A percentile compares a stretch with the other conserved stretches of the same genome.
phyloP scores from a whole-genome alignment of 2,113 vertebrate species.

The Oplegnathus fasciatus region DNA sequence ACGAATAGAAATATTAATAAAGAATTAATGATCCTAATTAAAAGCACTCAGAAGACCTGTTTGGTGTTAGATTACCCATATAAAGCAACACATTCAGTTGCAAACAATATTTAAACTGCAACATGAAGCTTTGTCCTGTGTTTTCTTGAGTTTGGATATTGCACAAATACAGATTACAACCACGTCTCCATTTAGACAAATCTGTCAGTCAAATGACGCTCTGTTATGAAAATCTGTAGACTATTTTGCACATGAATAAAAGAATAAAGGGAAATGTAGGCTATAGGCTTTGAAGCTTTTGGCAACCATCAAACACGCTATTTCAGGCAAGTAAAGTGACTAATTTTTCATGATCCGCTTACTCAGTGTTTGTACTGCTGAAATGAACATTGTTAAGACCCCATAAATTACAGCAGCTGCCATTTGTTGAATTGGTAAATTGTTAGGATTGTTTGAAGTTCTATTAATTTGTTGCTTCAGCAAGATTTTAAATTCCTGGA shows the following conservation, averaged over 20 bases:
- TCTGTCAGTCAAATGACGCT: background rate
- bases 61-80: background rate
- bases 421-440: background rate
- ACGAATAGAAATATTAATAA: background rate
- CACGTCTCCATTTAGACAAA: background rate
- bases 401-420: background rate
- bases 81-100: background rate
- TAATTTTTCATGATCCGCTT: conserved; percentile 12
- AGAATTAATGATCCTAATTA: background rate
- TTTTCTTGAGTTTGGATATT: background rate
- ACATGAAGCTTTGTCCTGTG: background rate
- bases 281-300: background rate
- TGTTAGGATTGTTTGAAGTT: background rate
- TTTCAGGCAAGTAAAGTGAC: conserved; percentile 20
- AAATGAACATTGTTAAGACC: conserved; percentile 11
- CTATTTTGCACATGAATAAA: conserved; percentile 15
- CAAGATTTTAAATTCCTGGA: background rate
- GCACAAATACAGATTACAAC: background rate
- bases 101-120: background rate
- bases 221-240: background rate
- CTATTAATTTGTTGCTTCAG: background rate
- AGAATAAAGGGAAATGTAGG: conserved; percentile 3
- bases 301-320: conserved; percentile 2
- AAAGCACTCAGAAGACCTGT: background rate
- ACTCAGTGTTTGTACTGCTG: background rate